These are phyloP conservation scores for Pyrgus malvae DNA, from an alignment of 2,888 invertebrate genomes.

Conservation along the genomic window DNA sequence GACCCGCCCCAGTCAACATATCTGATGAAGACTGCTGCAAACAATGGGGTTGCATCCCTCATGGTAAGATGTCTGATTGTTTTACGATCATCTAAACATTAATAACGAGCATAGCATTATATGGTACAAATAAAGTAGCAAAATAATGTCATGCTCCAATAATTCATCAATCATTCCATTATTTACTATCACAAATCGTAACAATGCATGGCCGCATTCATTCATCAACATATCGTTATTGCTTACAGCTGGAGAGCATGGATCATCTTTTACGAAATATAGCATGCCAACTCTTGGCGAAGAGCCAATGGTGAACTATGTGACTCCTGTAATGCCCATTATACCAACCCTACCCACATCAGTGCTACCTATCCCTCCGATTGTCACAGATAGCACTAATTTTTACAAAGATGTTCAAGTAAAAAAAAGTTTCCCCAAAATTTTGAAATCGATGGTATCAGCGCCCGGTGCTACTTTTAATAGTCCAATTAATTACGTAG, in stretches of 20 bases:
- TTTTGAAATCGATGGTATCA: constrained; percentile 45
- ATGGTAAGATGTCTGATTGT: constrained; percentile 45
- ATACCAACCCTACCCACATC: constrained; percentile 42
- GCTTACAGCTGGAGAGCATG: constrained; percentile 66
- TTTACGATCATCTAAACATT: neutral
- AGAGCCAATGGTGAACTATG: constrained; percentile 49
- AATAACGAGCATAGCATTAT: neutral
- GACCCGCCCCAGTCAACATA: constrained; percentile 83
- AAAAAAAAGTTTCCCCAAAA: constrained; percentile 48
- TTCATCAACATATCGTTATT: constrained; percentile 56
- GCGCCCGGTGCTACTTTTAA: constrained; percentile 31
- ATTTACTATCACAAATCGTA: constrained; percentile 34
- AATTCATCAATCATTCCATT: constrained; percentile 9
- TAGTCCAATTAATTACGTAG: neutral
- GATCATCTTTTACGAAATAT: constrained; percentile 46
- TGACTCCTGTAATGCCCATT: constrained; percentile 54
- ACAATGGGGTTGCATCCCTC: constrained; percentile 85
- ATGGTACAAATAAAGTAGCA: neutral
- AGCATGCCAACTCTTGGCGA: constrained; percentile 44
- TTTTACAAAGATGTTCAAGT: constrained; percentile 53
- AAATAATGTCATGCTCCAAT: neutral
- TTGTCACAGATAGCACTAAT: constrained; percentile 50
- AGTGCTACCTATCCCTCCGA: constrained; percentile 45
- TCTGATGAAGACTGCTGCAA: constrained; percentile 92
- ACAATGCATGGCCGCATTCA: constrained; percentile 45